Percentiles rank a stretch among this genome's conserved stretches.
Evolutionary conservation across 2,113 vertebrate genomes (phyloP).

Genomic region (Melanerpes aurifrons): DNA sequence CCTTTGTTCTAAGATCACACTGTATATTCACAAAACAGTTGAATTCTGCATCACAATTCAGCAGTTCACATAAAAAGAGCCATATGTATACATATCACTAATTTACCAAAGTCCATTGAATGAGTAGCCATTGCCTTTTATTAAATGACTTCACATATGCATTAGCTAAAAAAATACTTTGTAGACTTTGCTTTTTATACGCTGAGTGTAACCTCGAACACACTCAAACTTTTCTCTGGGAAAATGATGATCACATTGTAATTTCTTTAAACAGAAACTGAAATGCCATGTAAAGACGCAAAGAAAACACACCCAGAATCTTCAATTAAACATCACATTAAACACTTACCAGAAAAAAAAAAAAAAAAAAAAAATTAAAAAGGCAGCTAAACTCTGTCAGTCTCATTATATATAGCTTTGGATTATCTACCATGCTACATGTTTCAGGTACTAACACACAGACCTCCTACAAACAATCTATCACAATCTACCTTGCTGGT

Average conservation of each 20-base stretch:
- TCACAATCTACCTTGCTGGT: too few species aligned
- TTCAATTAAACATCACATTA: background rate
- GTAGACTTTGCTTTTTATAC: background rate
- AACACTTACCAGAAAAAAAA: background rate
- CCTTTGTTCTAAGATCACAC: background rate
- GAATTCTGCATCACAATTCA: background rate
- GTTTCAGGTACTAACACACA: accelerated
- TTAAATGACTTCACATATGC: background rate
- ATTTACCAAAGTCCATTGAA: background rate
- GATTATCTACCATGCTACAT: background rate
- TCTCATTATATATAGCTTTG: accelerated
- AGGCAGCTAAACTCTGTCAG: background rate
- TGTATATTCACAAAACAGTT: background rate
- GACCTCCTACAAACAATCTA: background rate
- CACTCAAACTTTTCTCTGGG: background rate
- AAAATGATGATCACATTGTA: background rate
- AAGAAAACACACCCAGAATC: background rate
- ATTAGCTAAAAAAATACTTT: background rate
- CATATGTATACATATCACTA: background rate
- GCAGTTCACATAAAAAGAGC: background rate
- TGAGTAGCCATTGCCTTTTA: background rate
- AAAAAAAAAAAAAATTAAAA: background rate
- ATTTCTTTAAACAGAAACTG: background rate
- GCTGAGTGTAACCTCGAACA: background rate
- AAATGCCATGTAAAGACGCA: background rate